Evolutionary conservation across 2,888 invertebrate species (phyloP).

Genomic region (Candidula unifasciata): DNA sequence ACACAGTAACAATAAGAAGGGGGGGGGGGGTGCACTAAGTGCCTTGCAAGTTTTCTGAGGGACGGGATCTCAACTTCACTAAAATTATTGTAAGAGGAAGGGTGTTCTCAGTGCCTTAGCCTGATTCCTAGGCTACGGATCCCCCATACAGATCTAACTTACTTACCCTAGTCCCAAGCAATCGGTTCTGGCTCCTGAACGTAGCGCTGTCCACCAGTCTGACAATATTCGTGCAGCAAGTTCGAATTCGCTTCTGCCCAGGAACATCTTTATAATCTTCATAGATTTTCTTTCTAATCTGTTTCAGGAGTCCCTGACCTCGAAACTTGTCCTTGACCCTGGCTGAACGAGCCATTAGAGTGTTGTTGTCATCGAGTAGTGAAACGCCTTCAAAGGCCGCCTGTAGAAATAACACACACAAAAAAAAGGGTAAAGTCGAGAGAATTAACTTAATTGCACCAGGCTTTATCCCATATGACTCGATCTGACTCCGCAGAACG

Average conservation of each 20-base stretch:
- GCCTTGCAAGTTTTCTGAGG: too few species aligned
- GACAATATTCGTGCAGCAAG: constrained; percentile 31
- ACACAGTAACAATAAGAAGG: too few species aligned
- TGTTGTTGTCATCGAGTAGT: constrained; percentile 30
- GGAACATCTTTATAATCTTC: constrained; percentile 25
- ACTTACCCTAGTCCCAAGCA: not conserved
- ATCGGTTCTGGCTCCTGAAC: constrained; percentile 26
- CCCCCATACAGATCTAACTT: not conserved
- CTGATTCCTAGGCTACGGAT: too few species aligned
- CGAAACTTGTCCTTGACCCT: constrained; percentile 34
- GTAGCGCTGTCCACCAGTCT: constrained; percentile 28
- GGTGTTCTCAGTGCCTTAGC: too few species aligned
- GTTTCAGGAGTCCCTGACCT: constrained; percentile 19
- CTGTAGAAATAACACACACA: not conserved
- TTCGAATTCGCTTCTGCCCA: constrained; percentile 29
- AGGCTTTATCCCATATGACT: too few species aligned
- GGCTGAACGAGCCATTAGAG: constrained; percentile 36
- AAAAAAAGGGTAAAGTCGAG: too few species aligned
- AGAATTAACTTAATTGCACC: too few species aligned
- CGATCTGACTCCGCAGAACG: too few species aligned
- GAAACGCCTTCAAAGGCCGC: constrained; percentile 37
- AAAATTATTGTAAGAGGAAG: too few species aligned
- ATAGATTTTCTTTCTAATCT: constrained; percentile 13
- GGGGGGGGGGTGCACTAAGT: too few species aligned
- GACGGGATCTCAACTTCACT: too few species aligned